phyloP scores from a whole-genome alignment of 2,113 vertebrate genomes.

The Neoarius graeffei region DNA sequence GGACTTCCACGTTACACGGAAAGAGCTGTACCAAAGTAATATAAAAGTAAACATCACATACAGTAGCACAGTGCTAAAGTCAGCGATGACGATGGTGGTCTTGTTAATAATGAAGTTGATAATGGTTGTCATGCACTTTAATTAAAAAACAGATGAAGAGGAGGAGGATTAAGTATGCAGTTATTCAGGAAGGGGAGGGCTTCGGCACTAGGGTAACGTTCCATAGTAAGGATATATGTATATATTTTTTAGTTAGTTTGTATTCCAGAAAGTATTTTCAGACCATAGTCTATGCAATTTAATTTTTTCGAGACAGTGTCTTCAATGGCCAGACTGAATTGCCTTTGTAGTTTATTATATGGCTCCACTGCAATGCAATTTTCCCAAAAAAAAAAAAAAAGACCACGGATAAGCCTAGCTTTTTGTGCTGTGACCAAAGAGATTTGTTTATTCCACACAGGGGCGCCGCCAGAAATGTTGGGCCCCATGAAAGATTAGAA shows the following conservation, averaged over 20 bases:
- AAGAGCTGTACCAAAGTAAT: background rate
- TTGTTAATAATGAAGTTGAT: slow-evolving; percentile 19
- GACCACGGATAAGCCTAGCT: background rate
- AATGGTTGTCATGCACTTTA: slow-evolving; percentile 12
- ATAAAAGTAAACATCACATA: background rate
- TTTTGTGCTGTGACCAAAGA: background rate
- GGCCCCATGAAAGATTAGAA: too few relatives aligned
- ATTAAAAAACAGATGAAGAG: slow-evolving; percentile 25
- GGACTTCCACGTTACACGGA: background rate
- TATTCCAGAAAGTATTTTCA: background rate
- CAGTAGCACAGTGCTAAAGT: background rate
- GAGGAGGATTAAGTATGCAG: slow-evolving; percentile 28
- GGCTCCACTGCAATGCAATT: background rate
- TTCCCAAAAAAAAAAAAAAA: background rate
- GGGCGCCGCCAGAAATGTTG: too few relatives aligned
- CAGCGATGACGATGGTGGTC: slow-evolving; percentile 1
- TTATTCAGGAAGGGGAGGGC: slow-evolving; percentile 40
- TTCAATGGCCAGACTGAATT: background rate
- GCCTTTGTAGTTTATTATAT: background rate
- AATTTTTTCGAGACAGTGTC: background rate
- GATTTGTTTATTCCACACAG: background rate
- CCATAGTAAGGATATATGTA: background rate
- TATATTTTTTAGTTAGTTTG: slow-evolving; percentile 1
- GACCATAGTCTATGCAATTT: slow-evolving; percentile 13
- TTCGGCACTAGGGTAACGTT: slow-evolving; percentile 52